These are phyloP conservation scores for Cyrtonyx montezumae DNA, from an alignment of 2,113 vertebrate species.

Conservation along the genomic window DNA sequence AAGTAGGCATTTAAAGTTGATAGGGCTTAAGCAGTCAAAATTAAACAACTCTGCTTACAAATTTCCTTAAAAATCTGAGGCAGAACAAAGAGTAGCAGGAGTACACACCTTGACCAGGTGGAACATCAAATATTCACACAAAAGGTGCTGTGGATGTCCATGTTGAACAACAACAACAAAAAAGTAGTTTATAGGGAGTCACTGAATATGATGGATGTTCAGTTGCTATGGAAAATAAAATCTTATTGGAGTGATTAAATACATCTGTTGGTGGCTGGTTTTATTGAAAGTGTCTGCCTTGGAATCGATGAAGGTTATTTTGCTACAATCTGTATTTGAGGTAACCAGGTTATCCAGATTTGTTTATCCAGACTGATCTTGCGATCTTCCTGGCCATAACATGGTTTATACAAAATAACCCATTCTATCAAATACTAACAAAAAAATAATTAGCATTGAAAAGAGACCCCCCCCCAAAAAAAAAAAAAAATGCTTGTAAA, in stretches of 20 bases:
- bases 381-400: not conserved
- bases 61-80: not conserved
- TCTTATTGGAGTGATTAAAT: conserved; percentile 15
- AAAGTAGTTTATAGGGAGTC: not conserved
- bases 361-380: not conserved
- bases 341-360: not conserved
- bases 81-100: not conserved
- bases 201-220: not conserved
- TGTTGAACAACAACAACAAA: not conserved
- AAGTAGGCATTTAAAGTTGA: not conserved
- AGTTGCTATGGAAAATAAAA: conserved; percentile 26
- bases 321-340: not conserved
- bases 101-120: not conserved
- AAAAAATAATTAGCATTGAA: not conserved
- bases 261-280: not conserved
- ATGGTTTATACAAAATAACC: not conserved
- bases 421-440: not conserved
- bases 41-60: not conserved
- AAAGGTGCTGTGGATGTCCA: rapidly evolving
- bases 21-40: not conserved
- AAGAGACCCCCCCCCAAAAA: not conserved
- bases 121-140: not conserved
- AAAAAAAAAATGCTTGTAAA: not conserved
- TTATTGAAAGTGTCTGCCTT: conserved; percentile 22
- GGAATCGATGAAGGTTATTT: not conserved